Percentiles rank a stretch among this genome's conserved stretches.
Evolutionary conservation across 53 echinoderm and acorn worm genomes (phyloP).

Genomic region (Stichopus horrens): DNA sequence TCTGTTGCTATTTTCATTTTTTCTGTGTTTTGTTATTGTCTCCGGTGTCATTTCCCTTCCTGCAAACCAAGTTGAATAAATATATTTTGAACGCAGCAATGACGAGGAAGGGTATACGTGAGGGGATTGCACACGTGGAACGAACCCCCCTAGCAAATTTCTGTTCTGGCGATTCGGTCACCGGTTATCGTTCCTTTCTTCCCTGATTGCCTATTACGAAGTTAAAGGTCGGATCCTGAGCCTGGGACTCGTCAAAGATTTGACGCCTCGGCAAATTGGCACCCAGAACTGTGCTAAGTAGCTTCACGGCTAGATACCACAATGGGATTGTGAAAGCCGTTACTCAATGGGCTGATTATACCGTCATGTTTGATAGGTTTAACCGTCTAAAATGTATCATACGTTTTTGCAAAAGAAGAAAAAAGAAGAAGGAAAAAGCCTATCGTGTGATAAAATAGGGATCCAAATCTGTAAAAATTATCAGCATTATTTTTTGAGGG

Average conservation of each 20-base stretch:
- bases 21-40: too few species aligned
- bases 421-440: too few species aligned
- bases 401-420: background rate
- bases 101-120: too few species aligned
- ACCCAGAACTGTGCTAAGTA: constrained; percentile 37
- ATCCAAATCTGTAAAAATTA: background rate
- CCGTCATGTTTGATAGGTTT: constrained; percentile 29
- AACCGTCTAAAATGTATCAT: background rate
- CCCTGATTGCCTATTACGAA: background rate
- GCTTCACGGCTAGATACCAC: background rate
- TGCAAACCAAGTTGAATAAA: too few species aligned
- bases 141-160: background rate
- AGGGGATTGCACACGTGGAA: too few species aligned
- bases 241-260: constrained; percentile 29
- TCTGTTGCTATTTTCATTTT: too few species aligned
- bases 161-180: background rate
- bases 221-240: background rate
- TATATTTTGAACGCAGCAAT: too few species aligned
- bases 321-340: constrained; percentile 11
- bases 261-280: constrained; percentile 39
- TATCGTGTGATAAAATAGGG: background rate
- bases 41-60: too few species aligned
- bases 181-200: background rate
- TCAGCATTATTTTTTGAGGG: background rate
- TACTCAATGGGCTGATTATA: constrained; percentile 14